Conservation (phyloP, 2,797 vertebrate species). For the Tapirus indicus region DNA sequence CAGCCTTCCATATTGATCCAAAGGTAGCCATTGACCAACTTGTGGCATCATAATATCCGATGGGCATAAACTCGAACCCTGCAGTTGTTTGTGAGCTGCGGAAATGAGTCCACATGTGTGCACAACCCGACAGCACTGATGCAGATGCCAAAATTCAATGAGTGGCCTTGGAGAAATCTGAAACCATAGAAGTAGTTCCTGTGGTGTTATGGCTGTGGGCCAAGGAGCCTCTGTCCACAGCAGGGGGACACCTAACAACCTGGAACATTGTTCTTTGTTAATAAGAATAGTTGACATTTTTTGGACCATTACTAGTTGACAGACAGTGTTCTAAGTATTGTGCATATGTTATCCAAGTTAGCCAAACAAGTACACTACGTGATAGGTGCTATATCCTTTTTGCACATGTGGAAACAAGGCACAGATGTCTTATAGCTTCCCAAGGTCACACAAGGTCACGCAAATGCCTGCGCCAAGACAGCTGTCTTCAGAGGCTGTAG, state of each 20-base stretch:
- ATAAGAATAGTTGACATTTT: background rate
- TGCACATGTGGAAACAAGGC: background rate
- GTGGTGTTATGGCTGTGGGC: background rate
- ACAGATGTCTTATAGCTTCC: background rate
- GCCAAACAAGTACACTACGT: accelerated
- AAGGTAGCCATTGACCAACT: background rate
- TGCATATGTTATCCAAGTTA: background rate
- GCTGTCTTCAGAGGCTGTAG: background rate
- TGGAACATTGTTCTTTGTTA: background rate
- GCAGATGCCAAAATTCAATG: background rate
- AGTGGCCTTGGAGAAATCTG: background rate
- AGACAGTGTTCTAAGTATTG: background rate
- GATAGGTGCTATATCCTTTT: too few species aligned
- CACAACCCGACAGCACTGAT: background rate
- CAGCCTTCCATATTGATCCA: background rate
- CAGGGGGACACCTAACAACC: background rate
- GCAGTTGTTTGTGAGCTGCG: background rate
- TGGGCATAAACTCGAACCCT: background rate
- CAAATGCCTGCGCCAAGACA: too few species aligned
- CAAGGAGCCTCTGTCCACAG: background rate
- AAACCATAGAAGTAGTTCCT: background rate
- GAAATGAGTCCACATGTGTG: background rate
- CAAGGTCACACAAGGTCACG: background rate
- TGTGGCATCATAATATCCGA: background rate
- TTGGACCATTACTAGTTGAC: background rate